These are phyloP conservation scores for Poeciliopsis turrubarensis DNA, from an alignment of 2,113 vertebrate species.

Conservation along the genomic window DNA sequence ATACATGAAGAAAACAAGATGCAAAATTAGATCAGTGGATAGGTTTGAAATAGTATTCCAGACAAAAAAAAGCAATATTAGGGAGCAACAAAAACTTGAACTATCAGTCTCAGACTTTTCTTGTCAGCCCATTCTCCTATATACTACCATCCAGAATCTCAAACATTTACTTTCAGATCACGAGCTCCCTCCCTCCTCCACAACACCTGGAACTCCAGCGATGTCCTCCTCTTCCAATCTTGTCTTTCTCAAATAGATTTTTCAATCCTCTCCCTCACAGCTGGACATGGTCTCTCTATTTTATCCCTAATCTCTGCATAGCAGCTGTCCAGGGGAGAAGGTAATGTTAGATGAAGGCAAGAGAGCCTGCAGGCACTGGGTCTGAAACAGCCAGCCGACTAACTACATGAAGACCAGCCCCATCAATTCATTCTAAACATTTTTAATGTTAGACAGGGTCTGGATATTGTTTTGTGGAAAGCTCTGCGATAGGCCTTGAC, in stretches of 20 bases:
- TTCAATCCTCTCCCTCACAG: not conserved
- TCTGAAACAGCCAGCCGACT: not conserved
- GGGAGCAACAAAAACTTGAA: not conserved
- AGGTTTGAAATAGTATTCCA: not conserved
- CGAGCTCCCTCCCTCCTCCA: not conserved
- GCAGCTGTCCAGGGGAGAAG: not conserved
- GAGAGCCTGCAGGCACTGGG: not conserved
- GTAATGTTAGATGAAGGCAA: not conserved
- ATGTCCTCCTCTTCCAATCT: not conserved
- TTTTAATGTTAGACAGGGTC: not conserved
- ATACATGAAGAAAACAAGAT: not conserved
- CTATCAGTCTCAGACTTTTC: not conserved
- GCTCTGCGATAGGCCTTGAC: too few relatives aligned
- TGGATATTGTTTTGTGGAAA: not conserved
- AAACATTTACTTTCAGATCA: not conserved
- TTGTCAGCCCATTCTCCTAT: not conserved
- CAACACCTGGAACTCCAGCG: not conserved
- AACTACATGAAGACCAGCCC: not conserved
- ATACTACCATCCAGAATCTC: not conserved
- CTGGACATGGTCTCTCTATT: not conserved
- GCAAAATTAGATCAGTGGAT: not conserved
- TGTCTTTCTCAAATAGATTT: conserved; percentile 1
- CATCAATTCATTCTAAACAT: not conserved
- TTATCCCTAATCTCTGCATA: not conserved
- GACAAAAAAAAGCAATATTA: not conserved